A percentile compares a stretch with the other conserved stretches of the same genome.
Conservation (phyloP, 53 echinoderm and acorn worm genomes). For the Stichopus horrens region DNA sequence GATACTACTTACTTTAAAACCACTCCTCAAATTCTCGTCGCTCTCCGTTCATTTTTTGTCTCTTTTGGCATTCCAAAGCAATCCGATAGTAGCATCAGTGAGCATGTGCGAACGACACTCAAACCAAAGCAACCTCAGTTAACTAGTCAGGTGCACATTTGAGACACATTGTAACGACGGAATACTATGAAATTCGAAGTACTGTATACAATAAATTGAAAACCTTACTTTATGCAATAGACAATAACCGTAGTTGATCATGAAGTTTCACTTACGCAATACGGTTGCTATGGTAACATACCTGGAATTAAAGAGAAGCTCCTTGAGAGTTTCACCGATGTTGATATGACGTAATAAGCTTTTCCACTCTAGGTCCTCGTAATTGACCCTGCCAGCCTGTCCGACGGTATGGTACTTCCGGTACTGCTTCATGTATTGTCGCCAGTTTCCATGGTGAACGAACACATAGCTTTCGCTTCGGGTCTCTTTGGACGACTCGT, state of each 20-base stretch:
- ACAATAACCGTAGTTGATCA: neutral
- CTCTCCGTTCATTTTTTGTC: too few species aligned
- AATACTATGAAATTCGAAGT: neutral
- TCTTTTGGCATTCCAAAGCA: too few species aligned
- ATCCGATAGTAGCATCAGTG: neutral
- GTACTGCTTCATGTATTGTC: conserved; percentile 40
- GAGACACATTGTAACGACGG: too few species aligned
- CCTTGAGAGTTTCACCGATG: conserved; percentile 26
- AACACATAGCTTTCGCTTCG: conserved; percentile 33
- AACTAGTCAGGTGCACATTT: too few species aligned
- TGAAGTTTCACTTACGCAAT: neutral
- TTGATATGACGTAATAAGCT: conserved; percentile 14
- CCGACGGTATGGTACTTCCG: conserved; percentile 46
- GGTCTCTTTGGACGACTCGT: neutral
- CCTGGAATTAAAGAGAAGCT: conserved; percentile 37
- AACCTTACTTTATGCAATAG: neutral
- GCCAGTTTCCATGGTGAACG: conserved; percentile 33
- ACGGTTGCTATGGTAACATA: neutral
- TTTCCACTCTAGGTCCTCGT: conserved; percentile 33
- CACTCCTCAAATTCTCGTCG: too few species aligned
- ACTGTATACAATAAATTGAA: neutral
- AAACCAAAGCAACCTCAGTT: neutral
- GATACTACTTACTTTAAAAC: too few species aligned
- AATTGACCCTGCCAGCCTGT: conserved; percentile 4
- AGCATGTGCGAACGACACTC: neutral